A percentile compares a stretch with the other conserved stretches of the same genome.
Evolutionary conservation across 92 coral and sea anemone species (phyloP).

Genomic region (Zoanthus gigantus): DNA sequence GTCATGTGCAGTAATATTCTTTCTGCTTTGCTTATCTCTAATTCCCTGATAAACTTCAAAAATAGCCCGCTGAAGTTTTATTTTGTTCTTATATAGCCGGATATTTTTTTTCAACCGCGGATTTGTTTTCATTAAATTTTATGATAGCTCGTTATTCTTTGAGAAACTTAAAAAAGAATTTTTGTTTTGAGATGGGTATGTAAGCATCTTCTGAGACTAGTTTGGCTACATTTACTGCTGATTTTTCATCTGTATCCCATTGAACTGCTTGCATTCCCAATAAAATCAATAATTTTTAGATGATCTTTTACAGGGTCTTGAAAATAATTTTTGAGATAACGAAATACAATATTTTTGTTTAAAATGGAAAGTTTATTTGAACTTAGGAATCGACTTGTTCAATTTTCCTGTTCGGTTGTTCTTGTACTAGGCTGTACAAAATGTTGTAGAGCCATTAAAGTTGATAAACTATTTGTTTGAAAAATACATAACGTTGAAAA

Average conservation of each 20-base stretch:
- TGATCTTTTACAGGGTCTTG: background rate
- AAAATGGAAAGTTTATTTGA: constrained; percentile 9
- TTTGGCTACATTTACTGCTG: background rate
- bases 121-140: background rate
- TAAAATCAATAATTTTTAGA: background rate
- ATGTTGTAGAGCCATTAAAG: background rate
- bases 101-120: background rate
- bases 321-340: background rate
- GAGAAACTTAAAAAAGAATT: constrained; percentile 9
- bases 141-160: background rate
- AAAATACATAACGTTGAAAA: background rate
- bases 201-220: background rate
- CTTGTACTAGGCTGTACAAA: background rate
- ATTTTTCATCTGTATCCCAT: background rate
- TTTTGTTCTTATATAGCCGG: background rate
- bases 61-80: background rate
- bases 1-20: background rate
- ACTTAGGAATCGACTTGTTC: constrained; percentile 23
- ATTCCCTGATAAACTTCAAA: background rate
- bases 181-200: constrained; percentile 10
- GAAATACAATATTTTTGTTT: constrained; percentile 31
- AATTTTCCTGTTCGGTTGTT: constrained; percentile 30
- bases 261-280: background rate
- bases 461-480: background rate
- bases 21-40: background rate